Evolutionary conservation across 1,140 invertebrate species (phyloP).

Genomic region (Musca domestica): DNA sequence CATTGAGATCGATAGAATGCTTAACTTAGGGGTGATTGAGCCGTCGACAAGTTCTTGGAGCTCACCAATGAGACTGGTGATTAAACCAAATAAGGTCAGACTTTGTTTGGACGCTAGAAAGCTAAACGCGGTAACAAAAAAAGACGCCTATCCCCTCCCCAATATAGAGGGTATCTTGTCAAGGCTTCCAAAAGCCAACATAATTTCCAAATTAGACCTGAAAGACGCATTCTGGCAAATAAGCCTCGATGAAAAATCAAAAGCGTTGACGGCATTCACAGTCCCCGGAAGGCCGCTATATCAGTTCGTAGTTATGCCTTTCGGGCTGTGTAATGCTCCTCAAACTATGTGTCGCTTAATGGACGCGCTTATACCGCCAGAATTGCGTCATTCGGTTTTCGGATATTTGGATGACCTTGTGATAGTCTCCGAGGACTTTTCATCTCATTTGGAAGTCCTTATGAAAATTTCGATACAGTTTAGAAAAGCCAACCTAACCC

Average conservation of each 20-base stretch:
- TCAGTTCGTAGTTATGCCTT: constrained; percentile 1
- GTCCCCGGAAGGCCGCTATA: constrained; percentile 31
- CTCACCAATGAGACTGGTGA: too few relatives aligned
- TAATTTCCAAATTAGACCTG: too few relatives aligned
- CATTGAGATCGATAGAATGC: constrained; percentile 31
- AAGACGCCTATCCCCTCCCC: too few relatives aligned
- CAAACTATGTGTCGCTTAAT: too few relatives aligned
- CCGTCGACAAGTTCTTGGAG: too few relatives aligned
- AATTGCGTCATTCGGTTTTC: too few relatives aligned
- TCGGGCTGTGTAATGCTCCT: too few relatives aligned
- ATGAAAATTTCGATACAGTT: constrained; percentile 46
- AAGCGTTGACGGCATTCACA: too few relatives aligned
- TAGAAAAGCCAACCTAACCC: constrained; percentile 47
- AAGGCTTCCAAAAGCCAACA: constrained; percentile 26
- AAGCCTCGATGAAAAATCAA: too few relatives aligned
- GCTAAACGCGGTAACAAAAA: constrained; percentile 32
- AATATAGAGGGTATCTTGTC: constrained; percentile 32
- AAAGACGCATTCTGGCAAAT: too few relatives aligned
- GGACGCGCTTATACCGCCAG: too few relatives aligned
- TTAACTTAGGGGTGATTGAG: constrained; percentile 32
- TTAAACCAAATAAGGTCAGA: constrained; percentile 29
- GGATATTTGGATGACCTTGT: too few relatives aligned
- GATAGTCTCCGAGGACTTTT: constrained; percentile 23
- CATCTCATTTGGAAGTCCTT: constrained; percentile 52
- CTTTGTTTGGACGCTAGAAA: constrained; percentile 43